A percentile compares a stretch with the other conserved stretches of the same genome.
phyloP scores from a whole-genome alignment of 2,888 invertebrate genomes.

The Latrodectus hesperus region DNA sequence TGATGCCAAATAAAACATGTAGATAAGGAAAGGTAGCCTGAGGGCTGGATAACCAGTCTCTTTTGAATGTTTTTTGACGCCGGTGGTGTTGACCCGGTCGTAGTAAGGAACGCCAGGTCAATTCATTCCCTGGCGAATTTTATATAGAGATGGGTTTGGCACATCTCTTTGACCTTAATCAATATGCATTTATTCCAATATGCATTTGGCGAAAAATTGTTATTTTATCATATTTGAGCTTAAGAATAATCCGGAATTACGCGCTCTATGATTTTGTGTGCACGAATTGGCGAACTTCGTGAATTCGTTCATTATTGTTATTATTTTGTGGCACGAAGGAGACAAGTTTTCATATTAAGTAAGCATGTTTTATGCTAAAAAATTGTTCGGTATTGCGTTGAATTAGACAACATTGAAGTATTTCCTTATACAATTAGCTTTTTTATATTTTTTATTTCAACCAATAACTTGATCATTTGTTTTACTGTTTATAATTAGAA shows the following conservation, averaged over 20 bases:
- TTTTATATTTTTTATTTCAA: no score
- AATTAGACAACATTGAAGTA: no score
- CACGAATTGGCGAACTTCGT: not conserved
- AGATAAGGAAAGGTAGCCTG: conserved; percentile 18
- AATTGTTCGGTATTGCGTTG: no score
- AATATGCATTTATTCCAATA: conserved; percentile 25
- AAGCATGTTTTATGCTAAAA: no score
- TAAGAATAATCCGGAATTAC: conserved; percentile 38
- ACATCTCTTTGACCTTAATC: conserved; percentile 47
- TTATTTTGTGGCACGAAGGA: no score
- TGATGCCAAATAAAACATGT: conserved; percentile 7
- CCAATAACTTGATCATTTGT: no score
- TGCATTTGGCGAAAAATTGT: not conserved
- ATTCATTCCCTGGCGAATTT: conserved; percentile 36
- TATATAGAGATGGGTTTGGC: conserved; percentile 42
- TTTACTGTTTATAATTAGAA: no score
- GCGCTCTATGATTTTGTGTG: not conserved
- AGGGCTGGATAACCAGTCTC: conserved; percentile 50
- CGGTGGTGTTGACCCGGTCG: conserved; percentile 53
- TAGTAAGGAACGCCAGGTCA: conserved; percentile 43
- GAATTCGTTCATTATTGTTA: no score
- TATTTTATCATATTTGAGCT: not conserved
- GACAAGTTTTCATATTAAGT: no score
- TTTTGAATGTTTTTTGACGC: conserved; percentile 27
- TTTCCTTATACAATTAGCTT: no score